phyloP scores from a whole-genome alignment of 2,113 vertebrate genomes.

The Cryptotis parvus region DNA sequence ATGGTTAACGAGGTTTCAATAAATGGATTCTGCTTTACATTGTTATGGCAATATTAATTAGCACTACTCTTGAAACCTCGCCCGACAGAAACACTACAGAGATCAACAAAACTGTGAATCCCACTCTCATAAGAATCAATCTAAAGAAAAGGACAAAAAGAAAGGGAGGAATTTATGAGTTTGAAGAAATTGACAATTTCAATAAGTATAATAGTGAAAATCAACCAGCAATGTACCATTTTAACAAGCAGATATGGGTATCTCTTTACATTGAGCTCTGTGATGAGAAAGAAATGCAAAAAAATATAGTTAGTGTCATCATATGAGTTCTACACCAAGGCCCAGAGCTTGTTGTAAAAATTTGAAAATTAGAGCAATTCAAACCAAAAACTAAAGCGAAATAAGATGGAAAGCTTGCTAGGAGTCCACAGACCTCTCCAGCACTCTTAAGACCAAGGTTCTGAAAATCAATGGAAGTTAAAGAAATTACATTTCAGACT shows the following conservation, averaged over 20 bases:
- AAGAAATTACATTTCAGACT: neutral
- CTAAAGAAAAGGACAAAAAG: conserved; percentile 26
- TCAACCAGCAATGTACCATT: conserved; percentile 17
- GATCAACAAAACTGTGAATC: conserved; percentile 30
- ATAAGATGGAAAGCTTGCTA: neutral
- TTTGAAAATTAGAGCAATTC: neutral
- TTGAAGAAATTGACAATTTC: conserved; percentile 64
- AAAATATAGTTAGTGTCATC: neutral
- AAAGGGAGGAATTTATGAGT: neutral
- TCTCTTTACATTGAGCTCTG: neutral
- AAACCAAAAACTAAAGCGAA: neutral
- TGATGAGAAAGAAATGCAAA: neutral
- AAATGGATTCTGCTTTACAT: conserved; percentile 30
- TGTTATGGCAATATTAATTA: conserved; percentile 17
- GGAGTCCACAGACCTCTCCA: neutral
- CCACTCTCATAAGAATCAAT: neutral
- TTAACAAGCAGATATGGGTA: conserved; percentile 35
- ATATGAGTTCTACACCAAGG: neutral
- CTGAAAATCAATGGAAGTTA: neutral
- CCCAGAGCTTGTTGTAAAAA: neutral
- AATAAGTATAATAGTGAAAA: conserved; percentile 41
- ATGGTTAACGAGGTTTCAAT: conserved; percentile 32
- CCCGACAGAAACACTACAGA: neutral
- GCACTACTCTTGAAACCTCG: conserved; percentile 22
- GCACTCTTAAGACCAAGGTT: neutral